Percentiles rank a stretch among this genome's conserved stretches.
Conservation (phyloP, 1,140 invertebrate species). For the Cyclargus thomasi region DNA sequence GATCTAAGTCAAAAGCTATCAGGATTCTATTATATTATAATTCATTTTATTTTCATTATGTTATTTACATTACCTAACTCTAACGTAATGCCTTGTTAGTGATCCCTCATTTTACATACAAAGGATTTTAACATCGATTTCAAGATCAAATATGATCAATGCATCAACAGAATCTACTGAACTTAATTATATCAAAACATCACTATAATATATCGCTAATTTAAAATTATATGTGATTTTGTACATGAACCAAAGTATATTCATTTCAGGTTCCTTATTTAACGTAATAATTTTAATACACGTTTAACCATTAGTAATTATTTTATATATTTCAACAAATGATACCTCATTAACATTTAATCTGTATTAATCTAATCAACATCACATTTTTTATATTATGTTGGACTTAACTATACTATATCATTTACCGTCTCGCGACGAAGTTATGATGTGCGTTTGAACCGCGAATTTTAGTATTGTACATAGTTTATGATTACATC, state of each 20-base stretch:
- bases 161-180: conserved; percentile 4
- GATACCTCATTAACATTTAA: conserved; percentile 59
- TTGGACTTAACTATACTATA: conserved; percentile 55
- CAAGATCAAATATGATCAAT: conserved; percentile 13
- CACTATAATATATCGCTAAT: conserved; percentile 11
- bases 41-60: conserved; percentile 48
- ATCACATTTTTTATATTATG: conserved; percentile 66
- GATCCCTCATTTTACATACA: conserved; percentile 57
- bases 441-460: conserved; percentile 66
- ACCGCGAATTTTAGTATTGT: conserved; percentile 44
- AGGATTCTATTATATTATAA: conserved; percentile 33
- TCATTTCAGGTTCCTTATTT: conserved; percentile 25
- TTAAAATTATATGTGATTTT: conserved; percentile 21
- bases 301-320: conserved; percentile 52
- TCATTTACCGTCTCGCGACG: conserved; percentile 65
- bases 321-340: conserved; percentile 68
- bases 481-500: conserved; percentile 47
- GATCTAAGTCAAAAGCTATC: conserved; percentile 32
- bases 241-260: conserved; percentile 36
- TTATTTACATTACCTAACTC: conserved; percentile 57
- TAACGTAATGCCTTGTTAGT: conserved; percentile 55
- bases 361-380: conserved; percentile 65
- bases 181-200: conserved; percentile 21
- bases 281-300: conserved; percentile 37
- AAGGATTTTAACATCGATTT: conserved; percentile 25